Evolutionary conservation across 2,888 invertebrate genomes (phyloP), one percentile per base, ranked within the genome.

Genomic region (Dioctria rufipes): DNA sequence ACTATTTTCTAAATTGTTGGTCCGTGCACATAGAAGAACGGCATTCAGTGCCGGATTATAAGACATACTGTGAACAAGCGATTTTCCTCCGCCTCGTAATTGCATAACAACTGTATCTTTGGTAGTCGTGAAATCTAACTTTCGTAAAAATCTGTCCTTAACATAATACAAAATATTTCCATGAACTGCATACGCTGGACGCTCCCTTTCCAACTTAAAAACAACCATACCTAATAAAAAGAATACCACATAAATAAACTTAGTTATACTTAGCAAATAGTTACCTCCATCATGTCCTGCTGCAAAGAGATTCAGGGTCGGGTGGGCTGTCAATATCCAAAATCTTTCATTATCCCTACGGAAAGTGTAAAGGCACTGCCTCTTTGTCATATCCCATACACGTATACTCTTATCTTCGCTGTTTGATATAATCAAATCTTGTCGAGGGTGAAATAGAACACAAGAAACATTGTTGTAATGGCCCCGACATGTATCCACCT

Each of bases 391-490:
- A 89, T 99, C 99, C 99, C 99, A 99, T 2, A 99, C 98, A 1
- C 99, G 92, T 85, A 99, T 98, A 87, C 96, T 97, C 89, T 96
- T 98, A 90, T 99, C 99, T 89, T 99, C 99, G 25, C 98, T 96
- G 90, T 99, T 99, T 49, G 98, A 98, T 65, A 99, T 90, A 82
- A 99, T 96, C 46, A 99, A 91, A 87, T 99, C 99, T 88, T 98
- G 97, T 25, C 98, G 92, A 0, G 99, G 98, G 90, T 99, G 99
- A 90, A 99, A 99, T 65, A 98, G 90, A 0, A 96, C 98, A 87
- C 98, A 98, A 0, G 98, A 99, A 3, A 99, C 99, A 89, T 99
- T 99, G 91, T 99, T 98, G 91, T 99, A 99, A 88, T 99, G 99
- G 0, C 99, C 99, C n/a, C 99, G 94, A 86, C 98, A 99, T 0